Percentiles rank a stretch among this genome's conserved stretches.
These are phyloP conservation scores for Drosophila yooni DNA, from an alignment of 2,888 invertebrate species.

Conservation along the genomic window DNA sequence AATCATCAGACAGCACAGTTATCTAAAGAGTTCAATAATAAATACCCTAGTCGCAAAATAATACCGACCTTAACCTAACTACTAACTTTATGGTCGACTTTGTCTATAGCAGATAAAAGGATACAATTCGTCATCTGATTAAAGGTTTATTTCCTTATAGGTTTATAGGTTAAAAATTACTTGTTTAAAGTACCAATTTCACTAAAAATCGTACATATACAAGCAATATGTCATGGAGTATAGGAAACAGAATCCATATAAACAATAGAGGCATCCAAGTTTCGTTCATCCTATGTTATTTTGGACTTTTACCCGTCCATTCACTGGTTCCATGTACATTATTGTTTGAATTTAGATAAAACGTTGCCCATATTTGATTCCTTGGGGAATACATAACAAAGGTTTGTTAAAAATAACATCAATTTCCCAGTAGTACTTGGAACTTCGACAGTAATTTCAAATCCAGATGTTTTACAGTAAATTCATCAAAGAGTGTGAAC, in stretches of 20 bases:
- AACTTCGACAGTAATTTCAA: constrained; percentile 8
- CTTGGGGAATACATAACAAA: neutral
- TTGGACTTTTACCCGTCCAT: neutral
- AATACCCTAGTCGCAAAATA: neutral
- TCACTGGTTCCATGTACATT: too few relatives aligned
- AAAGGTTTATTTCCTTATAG: neutral
- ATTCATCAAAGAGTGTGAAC: constrained; percentile 42
- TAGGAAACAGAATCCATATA: neutral
- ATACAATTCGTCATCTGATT: neutral
- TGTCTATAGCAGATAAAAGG: neutral
- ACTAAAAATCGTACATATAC: neutral
- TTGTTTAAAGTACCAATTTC: neutral
- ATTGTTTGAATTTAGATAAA: constrained; percentile 5
- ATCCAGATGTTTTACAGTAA: constrained; percentile 9
- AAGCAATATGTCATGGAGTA: neutral
- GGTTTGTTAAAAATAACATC: neutral
- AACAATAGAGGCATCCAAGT: neutral
- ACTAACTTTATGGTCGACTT: neutral
- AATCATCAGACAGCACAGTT: neutral
- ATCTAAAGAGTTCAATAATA: neutral
- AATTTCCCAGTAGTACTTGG: neutral
- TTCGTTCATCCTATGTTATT: neutral
- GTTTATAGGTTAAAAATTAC: neutral
- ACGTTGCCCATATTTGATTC: neutral
- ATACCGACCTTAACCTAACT: neutral